These are phyloP conservation scores for Stramonita haemastoma DNA, from an alignment of 2,888 invertebrate genomes.

Conservation along the genomic window DNA sequence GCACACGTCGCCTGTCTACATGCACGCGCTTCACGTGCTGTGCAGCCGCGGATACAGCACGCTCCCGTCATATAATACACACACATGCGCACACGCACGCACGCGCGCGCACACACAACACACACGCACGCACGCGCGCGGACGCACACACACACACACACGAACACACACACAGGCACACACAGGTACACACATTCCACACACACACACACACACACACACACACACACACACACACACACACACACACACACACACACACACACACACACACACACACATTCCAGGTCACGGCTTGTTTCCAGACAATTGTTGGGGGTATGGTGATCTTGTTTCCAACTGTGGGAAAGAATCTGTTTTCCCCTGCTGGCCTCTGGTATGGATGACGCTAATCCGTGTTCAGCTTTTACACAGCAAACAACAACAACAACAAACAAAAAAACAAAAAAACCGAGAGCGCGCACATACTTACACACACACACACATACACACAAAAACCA, in stretches of 20 bases:
- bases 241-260: not conserved
- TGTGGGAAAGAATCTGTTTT: too few relatives aligned
- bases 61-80: too few relatives aligned
- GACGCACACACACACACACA: not conserved
- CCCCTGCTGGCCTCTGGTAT: not conserved
- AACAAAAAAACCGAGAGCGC: not conserved
- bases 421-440: not conserved
- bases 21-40: not conserved
- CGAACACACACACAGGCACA: not conserved
- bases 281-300: too few relatives aligned
- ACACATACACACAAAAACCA: slow-evolving; percentile 22
- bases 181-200: too few relatives aligned
- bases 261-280: too few relatives aligned
- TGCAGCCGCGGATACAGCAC: too few relatives aligned
- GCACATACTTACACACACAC: slow-evolving; percentile 24
- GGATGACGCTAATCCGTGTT: not conserved
- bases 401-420: not conserved
- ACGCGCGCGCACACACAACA: slow-evolving; percentile 2
- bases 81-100: slow-evolving; percentile 3
- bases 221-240: not conserved
- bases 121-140: slow-evolving; percentile 19
- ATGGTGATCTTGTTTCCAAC: too few relatives aligned
- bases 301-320: too few relatives aligned
- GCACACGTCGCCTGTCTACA: too few relatives aligned
- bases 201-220: not conserved